These are phyloP conservation scores for Orthonyx spaldingii DNA, from an alignment of 2,113 vertebrate genomes.

Conservation along the genomic window DNA sequence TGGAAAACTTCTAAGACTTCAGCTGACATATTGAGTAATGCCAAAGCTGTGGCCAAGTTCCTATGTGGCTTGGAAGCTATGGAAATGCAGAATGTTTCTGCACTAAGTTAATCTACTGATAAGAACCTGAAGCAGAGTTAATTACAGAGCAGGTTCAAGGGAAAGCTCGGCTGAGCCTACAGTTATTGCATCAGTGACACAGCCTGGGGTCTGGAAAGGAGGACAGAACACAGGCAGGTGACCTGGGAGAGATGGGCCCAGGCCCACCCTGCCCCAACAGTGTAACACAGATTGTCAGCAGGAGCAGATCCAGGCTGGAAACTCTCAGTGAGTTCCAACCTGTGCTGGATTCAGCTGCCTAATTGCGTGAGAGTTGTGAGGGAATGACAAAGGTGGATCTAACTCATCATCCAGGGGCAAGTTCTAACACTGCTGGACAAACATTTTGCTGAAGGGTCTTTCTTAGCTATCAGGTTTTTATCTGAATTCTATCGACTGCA, in stretches of 20 bases:
- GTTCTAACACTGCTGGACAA: conserved; percentile 48
- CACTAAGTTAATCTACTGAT: conserved; percentile 33
- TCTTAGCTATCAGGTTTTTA: conserved; percentile 19
- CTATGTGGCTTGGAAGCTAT: background rate
- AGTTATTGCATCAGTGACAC: background rate
- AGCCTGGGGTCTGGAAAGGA: background rate
- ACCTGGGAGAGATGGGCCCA: background rate
- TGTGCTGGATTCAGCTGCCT: background rate
- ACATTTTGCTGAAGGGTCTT: conserved; percentile 60
- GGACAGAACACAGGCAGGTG: background rate
- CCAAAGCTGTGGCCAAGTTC: background rate
- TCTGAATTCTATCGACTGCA: conserved; percentile 1
- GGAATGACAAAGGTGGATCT: conserved; percentile 4
- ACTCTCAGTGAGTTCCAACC: background rate
- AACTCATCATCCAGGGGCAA: conserved; percentile 35
- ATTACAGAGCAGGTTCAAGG: conserved; percentile 42
- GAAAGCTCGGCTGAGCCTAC: background rate
- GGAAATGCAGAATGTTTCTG: conserved; percentile 29
- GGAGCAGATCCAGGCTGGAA: background rate
- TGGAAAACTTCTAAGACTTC: conserved; percentile 30
- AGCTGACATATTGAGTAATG: background rate
- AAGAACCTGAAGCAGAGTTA: conserved; percentile 38
- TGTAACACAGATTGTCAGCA: background rate
- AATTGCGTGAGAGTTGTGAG: background rate
- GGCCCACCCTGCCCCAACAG: background rate